Percentiles rank a stretch among this genome's conserved stretches.
These are phyloP conservation scores for Carassius carassius DNA, from an alignment of 2,113 vertebrate genomes.

Conservation along the genomic window DNA sequence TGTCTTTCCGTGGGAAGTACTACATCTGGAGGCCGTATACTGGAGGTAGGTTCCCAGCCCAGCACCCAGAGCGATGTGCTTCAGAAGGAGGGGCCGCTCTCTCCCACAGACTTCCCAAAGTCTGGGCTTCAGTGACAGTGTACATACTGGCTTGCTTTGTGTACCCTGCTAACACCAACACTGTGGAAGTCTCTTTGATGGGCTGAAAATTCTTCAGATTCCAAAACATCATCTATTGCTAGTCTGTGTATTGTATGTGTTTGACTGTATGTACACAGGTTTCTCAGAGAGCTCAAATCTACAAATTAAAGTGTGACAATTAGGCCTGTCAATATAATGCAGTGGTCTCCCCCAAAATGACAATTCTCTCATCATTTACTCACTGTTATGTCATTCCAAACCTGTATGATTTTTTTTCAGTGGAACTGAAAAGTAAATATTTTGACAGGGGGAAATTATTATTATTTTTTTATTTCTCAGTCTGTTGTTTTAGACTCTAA, in stretches of 20 bases:
- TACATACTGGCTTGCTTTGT: conserved; percentile 57
- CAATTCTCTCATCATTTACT: background rate
- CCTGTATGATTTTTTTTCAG: background rate
- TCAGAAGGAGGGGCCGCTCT: conserved; percentile 13
- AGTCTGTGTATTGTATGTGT: background rate
- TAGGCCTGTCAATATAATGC: no score
- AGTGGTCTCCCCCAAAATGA: background rate
- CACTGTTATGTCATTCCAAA: no score
- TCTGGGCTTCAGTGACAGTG: conserved; percentile 41
- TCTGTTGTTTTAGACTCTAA: no score
- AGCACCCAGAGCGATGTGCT: conserved; percentile 44
- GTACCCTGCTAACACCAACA: conserved; percentile 56
- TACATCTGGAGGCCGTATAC: conserved; percentile 99
- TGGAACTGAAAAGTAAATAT: no score
- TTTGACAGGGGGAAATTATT: no score
- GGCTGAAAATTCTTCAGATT: conserved; percentile 63
- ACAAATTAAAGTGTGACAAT: no score
- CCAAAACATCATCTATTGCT: conserved; percentile 38
- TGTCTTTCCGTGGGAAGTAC: conserved; percentile 97
- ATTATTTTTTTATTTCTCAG: no score
- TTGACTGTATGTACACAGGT: no score
- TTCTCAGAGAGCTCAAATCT: no score
- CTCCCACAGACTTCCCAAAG: conserved; percentile 23
- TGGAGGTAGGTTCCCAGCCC: conserved; percentile 81
- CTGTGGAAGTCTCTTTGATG: conserved; percentile 56